These are phyloP conservation scores for Baccha elongata DNA, from an alignment of 2,888 invertebrate genomes.

Conservation along the genomic window DNA sequence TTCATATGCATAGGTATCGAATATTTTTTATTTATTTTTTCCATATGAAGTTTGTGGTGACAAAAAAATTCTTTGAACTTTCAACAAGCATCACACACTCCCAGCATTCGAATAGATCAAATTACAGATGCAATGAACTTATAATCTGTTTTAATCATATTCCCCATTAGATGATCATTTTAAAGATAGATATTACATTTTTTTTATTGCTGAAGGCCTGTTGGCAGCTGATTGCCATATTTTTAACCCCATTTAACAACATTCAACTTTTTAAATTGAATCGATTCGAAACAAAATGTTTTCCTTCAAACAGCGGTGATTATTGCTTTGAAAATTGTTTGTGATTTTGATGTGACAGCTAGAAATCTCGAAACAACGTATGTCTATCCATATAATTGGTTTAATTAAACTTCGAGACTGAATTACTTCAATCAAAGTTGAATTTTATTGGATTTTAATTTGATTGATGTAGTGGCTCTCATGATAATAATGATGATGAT, in stretches of 20 bases:
- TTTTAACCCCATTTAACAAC: conserved; percentile 31
- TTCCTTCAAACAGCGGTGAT: neutral
- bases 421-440: conserved; percentile 51
- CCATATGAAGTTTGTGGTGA: conserved; percentile 1
- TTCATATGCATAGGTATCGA: conserved; percentile 1
- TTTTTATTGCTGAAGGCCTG: neutral
- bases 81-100: neutral
- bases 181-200: conserved; percentile 17
- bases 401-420: conserved; percentile 54
- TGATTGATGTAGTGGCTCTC: conserved; percentile 59
- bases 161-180: conserved; percentile 40
- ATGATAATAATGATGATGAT: conserved; percentile 5
- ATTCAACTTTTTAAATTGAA: conserved; percentile 24
- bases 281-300: conserved; percentile 29
- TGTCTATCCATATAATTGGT: conserved; percentile 48
- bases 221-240: conserved; percentile 24
- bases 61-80: conserved; percentile 25
- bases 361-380: conserved; percentile 15
- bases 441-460: conserved; percentile 72
- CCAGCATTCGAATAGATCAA: conserved; percentile 14
- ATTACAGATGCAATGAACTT: conserved; percentile 53
- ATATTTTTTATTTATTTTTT: neutral
- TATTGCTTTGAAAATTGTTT: conserved; percentile 22
- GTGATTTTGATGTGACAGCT: conserved; percentile 29
- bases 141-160: conserved; percentile 15